Base-by-base conservation (phyloP, 2,888 invertebrate genomes). In the Ichneumoninae sp. region DNA sequence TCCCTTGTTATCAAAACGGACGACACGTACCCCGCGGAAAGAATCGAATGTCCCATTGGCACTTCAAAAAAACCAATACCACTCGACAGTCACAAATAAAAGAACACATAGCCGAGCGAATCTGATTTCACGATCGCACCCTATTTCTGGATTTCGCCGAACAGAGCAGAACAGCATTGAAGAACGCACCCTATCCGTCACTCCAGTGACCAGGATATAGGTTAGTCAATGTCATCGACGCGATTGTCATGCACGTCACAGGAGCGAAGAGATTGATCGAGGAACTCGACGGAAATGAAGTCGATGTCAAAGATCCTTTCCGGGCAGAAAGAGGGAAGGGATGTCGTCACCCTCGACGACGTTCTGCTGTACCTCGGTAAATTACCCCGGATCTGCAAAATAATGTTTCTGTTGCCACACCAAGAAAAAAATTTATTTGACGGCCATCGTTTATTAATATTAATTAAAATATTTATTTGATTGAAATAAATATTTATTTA, bases 261-360 rank as follows among this genome's bases (percentile, higher is more conserved):
- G 1, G 77, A 50, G 54, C 57, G 40, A 57, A 60, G 57, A 22
- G 16, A 50, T 79, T 47, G 75, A n/a, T 33, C n/a, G 62, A 74
- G 26, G 44, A 66, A 19, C 44, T 33, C 26, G 47, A 44, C 44
- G 79, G 50, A 60, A 30, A 77, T 77, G 84, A 84, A 33, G 54
- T 87, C 83, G 44, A 52, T 78, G 13, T 66, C 86, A n/a, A 66
- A 26, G 19, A 13, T 60, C 5, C 68, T 75, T 16, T 13, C 33
- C 5, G 22, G 66, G 10, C 74, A 66, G 13, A 19, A 71, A 66
- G 44, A 22, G 3, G 84, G 81, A 60, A 79, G 40, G 8, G 86
- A 87, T 0, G 80, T 84, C 30, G 85, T 86, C 8, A 90, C 90
- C 7, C 52, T 90, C 7, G 89, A 90, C 71, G 90, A 90, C 52